Conservation (phyloP, 1,140 invertebrate species). For the Tenebrio molitor region DNA sequence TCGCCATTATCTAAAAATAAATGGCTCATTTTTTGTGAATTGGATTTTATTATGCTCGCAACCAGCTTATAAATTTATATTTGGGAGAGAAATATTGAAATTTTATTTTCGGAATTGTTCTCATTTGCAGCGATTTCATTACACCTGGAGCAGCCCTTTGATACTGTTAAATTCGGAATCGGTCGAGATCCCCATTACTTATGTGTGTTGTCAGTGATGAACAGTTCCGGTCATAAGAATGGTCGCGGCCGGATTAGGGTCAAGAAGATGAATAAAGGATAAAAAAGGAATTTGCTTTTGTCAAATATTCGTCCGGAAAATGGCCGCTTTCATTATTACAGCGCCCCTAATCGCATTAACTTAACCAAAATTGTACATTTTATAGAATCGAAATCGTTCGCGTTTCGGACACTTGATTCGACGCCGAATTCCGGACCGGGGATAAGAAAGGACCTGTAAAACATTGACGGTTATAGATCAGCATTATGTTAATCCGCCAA, state of each 20-base stretch:
- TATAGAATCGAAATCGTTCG: slow-evolving; percentile 5
- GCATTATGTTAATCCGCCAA: slow-evolving; percentile 56
- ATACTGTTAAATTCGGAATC: too few relatives aligned
- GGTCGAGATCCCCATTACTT: slow-evolving; percentile 3
- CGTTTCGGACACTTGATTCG: background rate
- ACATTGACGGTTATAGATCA: slow-evolving; percentile 49
- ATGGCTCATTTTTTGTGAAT: too few relatives aligned
- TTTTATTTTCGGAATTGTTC: too few relatives aligned
- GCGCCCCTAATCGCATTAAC: slow-evolving; percentile 19
- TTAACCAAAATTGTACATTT: slow-evolving; percentile 30
- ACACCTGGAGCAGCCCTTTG: too few relatives aligned
- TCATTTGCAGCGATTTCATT: too few relatives aligned
- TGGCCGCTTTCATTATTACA: slow-evolving; percentile 20
- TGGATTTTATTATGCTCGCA: too few relatives aligned
- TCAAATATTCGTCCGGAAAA: slow-evolving; percentile 31
- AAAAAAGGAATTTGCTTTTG: slow-evolving; percentile 34
- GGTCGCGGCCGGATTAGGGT: slow-evolving; percentile 16
- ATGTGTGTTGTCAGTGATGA: slow-evolving; percentile 25
- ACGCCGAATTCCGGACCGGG: background rate
- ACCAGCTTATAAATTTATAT: too few relatives aligned
- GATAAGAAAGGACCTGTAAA: background rate
- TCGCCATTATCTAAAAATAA: slow-evolving; percentile 2
- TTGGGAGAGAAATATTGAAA: too few relatives aligned
- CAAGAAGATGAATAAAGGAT: slow-evolving; percentile 36
- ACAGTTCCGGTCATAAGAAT: slow-evolving; percentile 16